A percentile compares a stretch with the other conserved stretches of the same genome.
Evolutionary conservation across 2,888 invertebrate genomes (phyloP).

Genomic region (Phanerotoma sp.): DNA sequence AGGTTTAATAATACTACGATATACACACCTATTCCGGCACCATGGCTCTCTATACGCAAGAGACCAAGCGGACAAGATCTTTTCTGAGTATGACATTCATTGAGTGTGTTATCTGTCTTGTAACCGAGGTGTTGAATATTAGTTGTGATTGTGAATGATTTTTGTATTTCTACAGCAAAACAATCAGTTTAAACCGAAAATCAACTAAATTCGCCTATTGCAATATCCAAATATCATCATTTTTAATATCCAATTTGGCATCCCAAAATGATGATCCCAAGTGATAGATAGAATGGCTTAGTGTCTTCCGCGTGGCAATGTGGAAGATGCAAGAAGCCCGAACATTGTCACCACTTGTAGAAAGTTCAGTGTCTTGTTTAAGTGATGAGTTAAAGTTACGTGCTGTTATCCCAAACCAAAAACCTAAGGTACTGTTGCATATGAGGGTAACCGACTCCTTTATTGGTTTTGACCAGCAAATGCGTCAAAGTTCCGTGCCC

Average conservation of each 20-base stretch:
- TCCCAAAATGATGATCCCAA: background rate
- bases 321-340: constrained; percentile 52
- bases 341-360: constrained; percentile 32
- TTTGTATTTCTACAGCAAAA: background rate
- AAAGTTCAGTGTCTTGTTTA: constrained; percentile 34
- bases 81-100: too few species aligned
- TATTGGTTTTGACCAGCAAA: constrained; percentile 37
- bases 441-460: constrained; percentile 49
- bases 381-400: constrained; percentile 44
- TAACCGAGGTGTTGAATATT: background rate
- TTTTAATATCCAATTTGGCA: too few species aligned
- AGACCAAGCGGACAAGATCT: too few species aligned
- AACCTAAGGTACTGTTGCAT: constrained; percentile 49
- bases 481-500: constrained; percentile 14
- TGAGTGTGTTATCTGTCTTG: too few species aligned
- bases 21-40: constrained; percentile 50
- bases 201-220: too few species aligned
- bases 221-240: too few species aligned
- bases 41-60: constrained; percentile 46
- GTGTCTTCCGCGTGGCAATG: constrained; percentile 34
- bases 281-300: background rate
- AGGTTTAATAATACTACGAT: constrained; percentile 53
- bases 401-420: constrained; percentile 41
- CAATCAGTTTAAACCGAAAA: too few species aligned
- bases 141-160: background rate